Evolutionary conservation across 2,113 vertebrate genomes (phyloP).

Genomic region (Plecturocebus donacophilus): DNA sequence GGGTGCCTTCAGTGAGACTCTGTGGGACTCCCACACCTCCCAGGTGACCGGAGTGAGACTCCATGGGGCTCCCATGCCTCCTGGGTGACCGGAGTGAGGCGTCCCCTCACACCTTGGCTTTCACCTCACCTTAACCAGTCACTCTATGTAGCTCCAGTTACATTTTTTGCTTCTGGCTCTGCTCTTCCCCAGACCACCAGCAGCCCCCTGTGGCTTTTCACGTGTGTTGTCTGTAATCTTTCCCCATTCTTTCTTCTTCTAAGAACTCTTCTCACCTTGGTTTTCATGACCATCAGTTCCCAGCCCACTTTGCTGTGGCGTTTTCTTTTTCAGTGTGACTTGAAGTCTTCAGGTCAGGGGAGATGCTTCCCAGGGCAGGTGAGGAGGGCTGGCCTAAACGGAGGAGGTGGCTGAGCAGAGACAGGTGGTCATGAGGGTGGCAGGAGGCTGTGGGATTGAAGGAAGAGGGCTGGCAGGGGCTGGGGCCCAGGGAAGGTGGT

Average conservation of each 20-base stretch:
- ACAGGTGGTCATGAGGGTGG: background rate
- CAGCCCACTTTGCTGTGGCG: background rate
- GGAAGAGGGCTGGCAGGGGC: no score
- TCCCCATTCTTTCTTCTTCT: background rate
- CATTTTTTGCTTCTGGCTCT: background rate
- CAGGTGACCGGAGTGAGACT: no score
- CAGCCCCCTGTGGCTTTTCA: background rate
- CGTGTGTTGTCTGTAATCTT: background rate
- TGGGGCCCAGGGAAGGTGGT: background rate
- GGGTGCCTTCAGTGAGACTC: background rate
- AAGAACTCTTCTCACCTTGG: background rate
- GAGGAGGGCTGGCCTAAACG: accelerated
- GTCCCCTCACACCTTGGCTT: background rate
- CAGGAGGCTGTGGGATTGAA: background rate
- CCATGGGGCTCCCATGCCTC: background rate
- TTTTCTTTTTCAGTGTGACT: background rate
- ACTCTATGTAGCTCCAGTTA: background rate
- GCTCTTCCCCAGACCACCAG: background rate
- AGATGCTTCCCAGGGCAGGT: background rate
- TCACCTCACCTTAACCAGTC: no score
- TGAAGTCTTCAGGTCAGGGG: background rate
- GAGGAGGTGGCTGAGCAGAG: background rate
- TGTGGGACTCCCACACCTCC: background rate
- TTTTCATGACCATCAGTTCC: background rate
- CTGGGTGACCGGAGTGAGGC: accelerated